Evolutionary conservation across 2,797 vertebrate genomes (phyloP), one percentile per base, ranked within the genome.

Genomic region (Erpetoichthys calabaricus): DNA sequence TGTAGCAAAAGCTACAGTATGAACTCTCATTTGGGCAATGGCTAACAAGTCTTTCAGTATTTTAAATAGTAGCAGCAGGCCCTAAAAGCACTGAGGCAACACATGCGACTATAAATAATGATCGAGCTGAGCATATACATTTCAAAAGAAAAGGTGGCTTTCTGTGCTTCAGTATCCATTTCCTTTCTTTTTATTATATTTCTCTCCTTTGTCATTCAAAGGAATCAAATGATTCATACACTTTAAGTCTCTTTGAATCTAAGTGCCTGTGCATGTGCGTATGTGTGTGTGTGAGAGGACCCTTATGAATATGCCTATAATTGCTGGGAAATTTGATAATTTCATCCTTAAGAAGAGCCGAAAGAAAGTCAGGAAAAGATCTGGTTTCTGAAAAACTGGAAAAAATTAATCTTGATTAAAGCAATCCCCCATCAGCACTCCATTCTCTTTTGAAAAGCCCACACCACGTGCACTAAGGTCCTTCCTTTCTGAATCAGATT

Each of bases 301-400:
- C 43, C 53, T 54, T 66, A 58, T 64, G 60, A 56, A 53, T 53
- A 45, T 63, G 55, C 58, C 53, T 63, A 56, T 80, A 85, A 87
- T 80, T 84, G 69, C 72, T 65, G 78, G 80, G 83, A 91, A 87
- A 91, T 88, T 80, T 72, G 78, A 84, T 87, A 86, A 90, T 88
- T 86, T 83, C 73, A 78, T 79, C 73, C 71, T 69, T 83, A 78
- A 77, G 72, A 63, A 73, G 68, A 68, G 67, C 25, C 63, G 72
- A 72, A 63, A 59, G 60, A 68, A 76, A 71, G 67, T 79, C 81
- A 80, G 82, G 84, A 80, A 84, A 73, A 73, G 75, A 76, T 83
- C 75, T 45, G 56, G 70, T 86, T 87, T 83, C 86, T 72, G 68
- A 58, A 76, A 25, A 78, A 81, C 70, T 75, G 78, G 77, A 76